Evolutionary conservation across 2,888 invertebrate species (phyloP), one percentile per base, ranked within the genome.

Genomic region (Caenorhabditis plicata): DNA sequence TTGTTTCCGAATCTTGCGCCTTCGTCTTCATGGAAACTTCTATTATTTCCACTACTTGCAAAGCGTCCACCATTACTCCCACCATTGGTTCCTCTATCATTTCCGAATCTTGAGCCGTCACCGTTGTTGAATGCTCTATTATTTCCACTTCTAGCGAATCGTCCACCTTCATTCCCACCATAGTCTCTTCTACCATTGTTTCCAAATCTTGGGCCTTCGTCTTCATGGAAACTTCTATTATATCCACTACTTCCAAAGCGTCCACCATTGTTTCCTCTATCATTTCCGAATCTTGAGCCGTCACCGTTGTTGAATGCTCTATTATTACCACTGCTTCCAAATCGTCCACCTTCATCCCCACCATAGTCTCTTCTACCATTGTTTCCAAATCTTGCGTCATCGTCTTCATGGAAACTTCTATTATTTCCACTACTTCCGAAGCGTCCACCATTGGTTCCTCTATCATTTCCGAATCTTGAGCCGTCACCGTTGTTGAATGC

Each of bases 1-100:
- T 9, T 62, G n/a, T 22, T 31, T n/a, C 54, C 29, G 33, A 19
- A 45, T 29, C 61, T 53, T 7, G 52, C 62, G 27, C 29, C 53
- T 19, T 33, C 48, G 25, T 17, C 27, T 20, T 52, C 45, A 11
- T 53, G 47, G 20, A 43, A 15, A 23, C 57, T 25, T 9, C 29
- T 26, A 36, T 31, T 27, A 22, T 17, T 9, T 8, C 25, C 33
- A 7, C 19, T 17, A 31, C 33, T 29, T 9, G 11, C 11, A 22
- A 4, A 35, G 20, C 8, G n/a, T 4, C 43, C 43, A 31, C 13
- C 41, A 26, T 23, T 13, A 3, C 25, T 23, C 7, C 23, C n/a
- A 27, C 35, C 17, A 19, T 45, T 43, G 3, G 27, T 26, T 11
- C 45, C 26, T 7, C 33, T 35, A 25, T 32, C 31, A 13, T 42